Evolutionary conservation across 2,888 invertebrate genomes (phyloP).

Genomic region (Cephus sareptanus): DNA sequence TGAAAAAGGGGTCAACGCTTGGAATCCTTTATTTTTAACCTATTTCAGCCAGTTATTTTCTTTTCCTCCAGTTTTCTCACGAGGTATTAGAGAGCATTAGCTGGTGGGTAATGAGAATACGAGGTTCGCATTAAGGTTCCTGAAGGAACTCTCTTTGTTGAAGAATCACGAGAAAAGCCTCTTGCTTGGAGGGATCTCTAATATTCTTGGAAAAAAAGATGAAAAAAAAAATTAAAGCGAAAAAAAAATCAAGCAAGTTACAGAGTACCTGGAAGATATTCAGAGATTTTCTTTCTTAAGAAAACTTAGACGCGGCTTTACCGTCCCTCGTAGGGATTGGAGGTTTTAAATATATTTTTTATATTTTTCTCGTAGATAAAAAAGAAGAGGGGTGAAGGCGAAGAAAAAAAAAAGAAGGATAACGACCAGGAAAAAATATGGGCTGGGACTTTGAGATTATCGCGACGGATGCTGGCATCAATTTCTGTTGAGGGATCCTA

Average conservation of each 20-base stretch:
- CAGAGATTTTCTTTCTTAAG: background rate
- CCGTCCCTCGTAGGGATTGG: background rate
- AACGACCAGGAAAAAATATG: background rate
- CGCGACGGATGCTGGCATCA: background rate
- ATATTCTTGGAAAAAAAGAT: background rate
- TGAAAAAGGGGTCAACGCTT: background rate
- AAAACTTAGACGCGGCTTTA: background rate
- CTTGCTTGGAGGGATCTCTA: background rate
- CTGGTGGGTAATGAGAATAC: background rate
- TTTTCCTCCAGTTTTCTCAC: background rate
- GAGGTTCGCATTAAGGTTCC: background rate
- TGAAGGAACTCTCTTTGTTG: background rate
- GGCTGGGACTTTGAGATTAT: background rate
- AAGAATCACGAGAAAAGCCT: background rate
- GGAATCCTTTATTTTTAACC: background rate
- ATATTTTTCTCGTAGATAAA: background rate
- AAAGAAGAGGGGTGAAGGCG: background rate
- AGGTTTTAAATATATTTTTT: background rate
- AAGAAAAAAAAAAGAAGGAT: background rate
- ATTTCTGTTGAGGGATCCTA: background rate
- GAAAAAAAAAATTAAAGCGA: background rate
- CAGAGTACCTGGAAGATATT: background rate
- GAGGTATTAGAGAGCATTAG: background rate
- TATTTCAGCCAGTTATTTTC: background rate
- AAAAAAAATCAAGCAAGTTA: background rate